These are phyloP conservation scores for Apogon talboti DNA, from an alignment of 2,797 vertebrate species.

Conservation along the genomic window DNA sequence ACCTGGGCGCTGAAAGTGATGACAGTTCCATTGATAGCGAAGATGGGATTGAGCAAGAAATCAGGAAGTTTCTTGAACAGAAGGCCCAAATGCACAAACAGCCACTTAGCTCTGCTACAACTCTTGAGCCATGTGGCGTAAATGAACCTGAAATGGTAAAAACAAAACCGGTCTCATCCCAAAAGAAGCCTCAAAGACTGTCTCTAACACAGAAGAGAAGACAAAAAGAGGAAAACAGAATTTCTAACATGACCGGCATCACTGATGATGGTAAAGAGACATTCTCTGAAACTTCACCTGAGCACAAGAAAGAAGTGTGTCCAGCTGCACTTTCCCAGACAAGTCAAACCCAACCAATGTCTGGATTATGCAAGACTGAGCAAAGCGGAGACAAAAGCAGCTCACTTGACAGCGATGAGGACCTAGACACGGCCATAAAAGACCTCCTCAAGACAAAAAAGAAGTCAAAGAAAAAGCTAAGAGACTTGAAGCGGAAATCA, in stretches of 20 bases:
- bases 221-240: slow-evolving; percentile 65
- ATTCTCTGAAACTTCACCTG: slow-evolving; percentile 32
- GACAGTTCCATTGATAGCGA: slow-evolving; percentile 93
- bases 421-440: slow-evolving; percentile 94
- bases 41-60: slow-evolving; percentile 96
- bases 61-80: slow-evolving; percentile 91
- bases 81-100: slow-evolving; percentile 89
- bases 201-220: slow-evolving; percentile 82
- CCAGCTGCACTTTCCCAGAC: slow-evolving; percentile 19
- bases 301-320: slow-evolving; percentile 50
- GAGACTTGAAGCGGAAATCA: slow-evolving; percentile 83
- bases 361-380: slow-evolving; percentile 52
- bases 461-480: slow-evolving; percentile 87
- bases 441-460: slow-evolving; percentile 93
- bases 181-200: slow-evolving; percentile 73
- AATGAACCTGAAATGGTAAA: slow-evolving; percentile 57
- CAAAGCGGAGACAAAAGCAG: slow-evolving; percentile 92
- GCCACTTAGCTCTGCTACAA: slow-evolving; percentile 41
- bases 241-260: slow-evolving; percentile 20
- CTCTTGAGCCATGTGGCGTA: slow-evolving; percentile 19
- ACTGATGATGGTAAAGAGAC: slow-evolving; percentile 44
- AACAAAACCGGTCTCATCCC: slow-evolving; percentile 48
- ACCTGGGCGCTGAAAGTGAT: slow-evolving; percentile 78
- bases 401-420: slow-evolving; percentile 96
- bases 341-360: slow-evolving; percentile 29